Evolutionary conservation across 2,888 invertebrate genomes (phyloP), one percentile per base, ranked within the genome.

Genomic region (Eurois occulta): DNA sequence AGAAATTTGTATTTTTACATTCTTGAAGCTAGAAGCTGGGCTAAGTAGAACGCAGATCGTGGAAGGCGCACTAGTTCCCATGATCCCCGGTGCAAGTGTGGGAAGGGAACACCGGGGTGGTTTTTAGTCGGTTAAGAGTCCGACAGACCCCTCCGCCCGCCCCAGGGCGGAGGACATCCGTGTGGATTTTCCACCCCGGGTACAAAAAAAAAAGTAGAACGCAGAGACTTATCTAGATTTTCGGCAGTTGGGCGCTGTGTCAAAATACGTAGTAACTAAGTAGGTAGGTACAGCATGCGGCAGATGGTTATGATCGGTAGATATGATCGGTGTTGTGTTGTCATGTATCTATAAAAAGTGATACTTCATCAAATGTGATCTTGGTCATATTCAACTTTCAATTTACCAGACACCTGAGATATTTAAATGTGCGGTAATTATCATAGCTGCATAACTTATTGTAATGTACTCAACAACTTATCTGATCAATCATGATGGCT

Each of bases 401-500:
- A 75, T 46, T 52, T 28, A 58, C 28, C 7, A 48, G 38, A 70
- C 69, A 64, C n/a, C n/a, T n/a, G 38, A 84, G 48, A 52, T 77
- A 82, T 84, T 85, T 81, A 60, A 85, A 82, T 75, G 48, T 62
- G 66, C 13, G 24, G 35, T 77, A 67, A 77, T 84, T 81, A 84
- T 82, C 83, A 72, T 75, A 77, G 66, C 62, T 77, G 38, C 69
- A 64, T 86, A 75, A 64, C 55, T 69, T 65, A 38, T 66, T 64
- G 48, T 72, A 70, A 78, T 72, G 38, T 67, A 71, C 74, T 71
- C 65, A 68, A 72, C 80, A 38, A 72, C 60, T 85, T 84, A 84
- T 86, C 78, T 58, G 86, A 83, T 84, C 78, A 83, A 86, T 84
- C 84, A 78, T 35, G 78, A 83, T 84, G 73, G 28, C 64, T 82